These are phyloP conservation scores for Agelas oroides DNA, from an alignment of 37 sponge, comb jelly and placozoan genomes.

Conservation along the genomic window DNA sequence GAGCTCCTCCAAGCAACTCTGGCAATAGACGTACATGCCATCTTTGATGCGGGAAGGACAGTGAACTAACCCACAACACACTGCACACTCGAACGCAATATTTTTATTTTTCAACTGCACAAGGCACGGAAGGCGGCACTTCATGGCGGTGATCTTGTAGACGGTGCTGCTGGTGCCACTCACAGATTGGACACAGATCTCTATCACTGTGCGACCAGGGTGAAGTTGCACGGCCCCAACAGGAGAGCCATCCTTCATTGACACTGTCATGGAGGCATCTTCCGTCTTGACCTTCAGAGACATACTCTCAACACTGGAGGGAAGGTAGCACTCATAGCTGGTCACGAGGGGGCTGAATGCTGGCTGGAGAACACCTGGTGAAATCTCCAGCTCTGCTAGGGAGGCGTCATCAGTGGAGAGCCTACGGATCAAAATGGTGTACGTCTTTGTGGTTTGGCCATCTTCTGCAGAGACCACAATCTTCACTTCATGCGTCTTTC, in stretches of 20 bases:
- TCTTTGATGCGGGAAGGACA: conserved; percentile 49
- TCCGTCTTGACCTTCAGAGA: conserved; percentile 72
- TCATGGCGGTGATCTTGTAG: conserved; percentile 67
- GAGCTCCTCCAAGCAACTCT: conserved; percentile 71
- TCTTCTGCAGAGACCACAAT: conserved; percentile 92
- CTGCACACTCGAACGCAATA: conserved; percentile 50
- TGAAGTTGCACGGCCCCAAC: conserved; percentile 59
- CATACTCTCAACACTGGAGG: conserved; percentile 49
- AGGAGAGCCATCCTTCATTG: conserved; percentile 53
- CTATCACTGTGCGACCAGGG: conserved; percentile 63
- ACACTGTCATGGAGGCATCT: conserved; percentile 67
- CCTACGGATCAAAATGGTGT: conserved; percentile 69
- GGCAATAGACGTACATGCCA: conserved; percentile 62
- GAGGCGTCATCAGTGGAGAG: conserved; percentile 87
- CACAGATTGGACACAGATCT: conserved; percentile 67
- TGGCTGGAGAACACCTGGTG: conserved; percentile 73
- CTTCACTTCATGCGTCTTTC: conserved; percentile 46
- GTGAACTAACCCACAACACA: conserved; percentile 71
- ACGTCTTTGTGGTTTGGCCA: conserved; percentile 83
- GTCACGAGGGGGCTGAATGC: conserved; percentile 67
- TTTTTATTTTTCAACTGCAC: conserved; percentile 34
- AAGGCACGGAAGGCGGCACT: conserved; percentile 30
- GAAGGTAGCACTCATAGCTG: conserved; percentile 74
- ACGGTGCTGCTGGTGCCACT: conserved; percentile 50
- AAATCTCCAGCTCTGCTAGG: conserved; percentile 73